These are phyloP conservation scores for Zoanthus solanderi DNA, from an alignment of 92 coral and sea anemone species.

Conservation along the genomic window DNA sequence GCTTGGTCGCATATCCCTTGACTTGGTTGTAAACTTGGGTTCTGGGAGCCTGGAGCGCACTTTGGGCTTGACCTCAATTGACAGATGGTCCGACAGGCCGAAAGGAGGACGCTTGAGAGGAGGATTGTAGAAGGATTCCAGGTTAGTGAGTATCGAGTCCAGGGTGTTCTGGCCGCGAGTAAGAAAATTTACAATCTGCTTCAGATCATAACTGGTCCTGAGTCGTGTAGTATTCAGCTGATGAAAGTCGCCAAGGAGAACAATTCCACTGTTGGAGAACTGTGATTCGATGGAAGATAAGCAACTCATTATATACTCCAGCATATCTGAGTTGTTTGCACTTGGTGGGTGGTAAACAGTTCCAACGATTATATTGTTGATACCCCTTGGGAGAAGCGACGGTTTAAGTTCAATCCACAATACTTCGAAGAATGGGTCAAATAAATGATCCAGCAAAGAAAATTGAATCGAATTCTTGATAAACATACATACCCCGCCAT, in stretches of 20 bases:
- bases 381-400: conserved; percentile 16
- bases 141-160: conserved; percentile 39
- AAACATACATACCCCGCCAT: no score
- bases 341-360: no score
- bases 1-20: conserved; percentile 59
- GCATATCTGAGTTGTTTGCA: not conserved
- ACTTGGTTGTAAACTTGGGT: conserved; percentile 43
- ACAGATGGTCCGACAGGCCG: not conserved
- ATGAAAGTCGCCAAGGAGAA: no score
- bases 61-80: not conserved
- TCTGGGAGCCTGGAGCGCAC: conserved; percentile 36
- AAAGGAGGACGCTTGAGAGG: conserved; percentile 43
- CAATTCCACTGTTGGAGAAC: no score
- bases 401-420: conserved; percentile 19
- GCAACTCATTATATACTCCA: conserved; percentile 23
- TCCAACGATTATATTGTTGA: no score
- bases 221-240: no score
- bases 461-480: no score
- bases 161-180: no score
- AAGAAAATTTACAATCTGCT: no score
- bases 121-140: conserved; percentile 39
- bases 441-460: no score
- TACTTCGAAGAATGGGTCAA: not conserved
- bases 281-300: no score
- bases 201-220: no score